Evolutionary conservation across 2,797 vertebrate genomes (phyloP), one percentile per base, ranked within the genome.

Genomic region (Epinephelus coioides): DNA sequence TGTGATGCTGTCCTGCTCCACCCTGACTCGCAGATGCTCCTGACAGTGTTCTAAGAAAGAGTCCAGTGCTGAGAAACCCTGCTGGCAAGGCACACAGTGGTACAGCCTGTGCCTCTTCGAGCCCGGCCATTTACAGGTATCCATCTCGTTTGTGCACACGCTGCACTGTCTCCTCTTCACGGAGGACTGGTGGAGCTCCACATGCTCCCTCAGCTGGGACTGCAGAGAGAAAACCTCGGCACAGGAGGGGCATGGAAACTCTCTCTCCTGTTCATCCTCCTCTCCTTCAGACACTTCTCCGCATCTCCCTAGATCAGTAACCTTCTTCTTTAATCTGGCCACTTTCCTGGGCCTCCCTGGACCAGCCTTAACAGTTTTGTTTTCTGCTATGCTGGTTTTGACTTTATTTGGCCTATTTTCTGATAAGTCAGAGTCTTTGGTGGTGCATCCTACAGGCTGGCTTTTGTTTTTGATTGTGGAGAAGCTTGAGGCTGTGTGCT

Each of bases 21-120:
- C 93, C 14, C 82, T 27, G 59, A 80, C 65, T 21, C 90, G 51
- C 6, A 95, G 93, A 85, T 96, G 95, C 69, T 89, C 89, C 86
- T 95, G 93, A 81, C 95, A 96, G 88, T 96, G 95, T 72, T 94
- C 76, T 38, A 96, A 85, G 90, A 96, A 96, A 5, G 83, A 51
- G 63, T 90, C 88, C 55, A 96, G 91, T 0, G 81, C 83, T 2
- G 89, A 78, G 84, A 96, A 96, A 0, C 91, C 92, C 79, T 94
- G 88, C 23, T 88, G 91, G 76, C 95, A 96, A 19, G 93, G 95
- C 49, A 92, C 86, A 18, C 95, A 96, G 89, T 96, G 95, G 90
- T 95, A 96, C 23, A 93, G 84, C 68, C 93, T 78, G 27, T 88
- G 85, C 30, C 83, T 79, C 81, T 79, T 89, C 0, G 89, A 87